phyloP scores from a whole-genome alignment of 2,113 vertebrate genomes.

The Psettodes erumei region DNA sequence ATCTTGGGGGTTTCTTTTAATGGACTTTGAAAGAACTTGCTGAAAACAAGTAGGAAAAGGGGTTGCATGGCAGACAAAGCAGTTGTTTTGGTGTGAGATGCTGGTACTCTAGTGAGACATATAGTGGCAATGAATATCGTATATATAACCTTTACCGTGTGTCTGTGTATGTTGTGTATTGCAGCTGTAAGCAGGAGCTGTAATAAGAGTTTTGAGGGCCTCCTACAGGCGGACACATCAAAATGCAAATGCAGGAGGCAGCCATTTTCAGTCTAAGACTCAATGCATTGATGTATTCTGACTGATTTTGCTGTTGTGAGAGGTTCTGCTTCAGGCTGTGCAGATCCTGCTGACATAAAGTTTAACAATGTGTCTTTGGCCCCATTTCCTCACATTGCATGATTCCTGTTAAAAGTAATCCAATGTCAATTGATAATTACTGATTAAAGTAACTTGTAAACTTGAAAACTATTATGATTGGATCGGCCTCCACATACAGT shows the following conservation, averaged over 20 bases:
- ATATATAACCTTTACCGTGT: too few relatives aligned
- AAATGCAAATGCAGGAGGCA: slow-evolving; percentile 51
- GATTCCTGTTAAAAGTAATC: slow-evolving; percentile 5
- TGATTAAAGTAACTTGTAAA: too few relatives aligned
- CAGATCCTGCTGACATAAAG: not conserved
- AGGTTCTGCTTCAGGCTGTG: slow-evolving; percentile 21
- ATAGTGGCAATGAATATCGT: too few relatives aligned
- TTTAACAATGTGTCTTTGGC: not conserved
- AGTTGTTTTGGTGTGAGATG: too few relatives aligned
- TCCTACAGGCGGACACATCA: slow-evolving; percentile 50
- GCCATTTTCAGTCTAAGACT: slow-evolving; percentile 23
- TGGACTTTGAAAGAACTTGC: too few relatives aligned
- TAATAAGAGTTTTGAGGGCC: slow-evolving; percentile 42
- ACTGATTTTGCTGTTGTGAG: not conserved
- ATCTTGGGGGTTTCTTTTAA: too few relatives aligned
- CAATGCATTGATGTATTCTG: slow-evolving; percentile 21
- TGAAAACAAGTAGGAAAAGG: too few relatives aligned
- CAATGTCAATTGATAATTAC: too few relatives aligned
- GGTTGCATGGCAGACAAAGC: too few relatives aligned
- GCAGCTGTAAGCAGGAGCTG: slow-evolving; percentile 17
- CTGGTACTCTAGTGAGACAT: too few relatives aligned
- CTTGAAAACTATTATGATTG: too few relatives aligned
- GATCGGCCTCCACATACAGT: too few relatives aligned
- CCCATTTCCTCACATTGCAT: not conserved
- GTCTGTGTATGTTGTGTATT: slow-evolving; percentile 25